phyloP scores from a whole-genome alignment of 2,888 invertebrate species.

The Acrobasis repandana region DNA sequence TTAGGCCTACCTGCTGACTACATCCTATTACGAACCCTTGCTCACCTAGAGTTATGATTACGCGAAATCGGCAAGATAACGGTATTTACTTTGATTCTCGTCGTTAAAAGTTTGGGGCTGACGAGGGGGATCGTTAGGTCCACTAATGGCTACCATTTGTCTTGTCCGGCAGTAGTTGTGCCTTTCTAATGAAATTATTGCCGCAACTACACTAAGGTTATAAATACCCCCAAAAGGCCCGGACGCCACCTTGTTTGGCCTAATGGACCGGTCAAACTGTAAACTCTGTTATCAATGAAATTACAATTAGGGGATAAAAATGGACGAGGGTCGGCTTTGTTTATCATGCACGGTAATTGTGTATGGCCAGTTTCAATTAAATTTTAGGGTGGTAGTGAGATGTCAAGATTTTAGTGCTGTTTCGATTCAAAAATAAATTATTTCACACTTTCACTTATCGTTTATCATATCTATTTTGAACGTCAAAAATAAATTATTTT shows the following conservation, averaged over 20 bases:
- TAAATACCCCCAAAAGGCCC: slow-evolving; percentile 78
- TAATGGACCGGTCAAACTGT: slow-evolving; percentile 84
- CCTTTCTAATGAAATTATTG: slow-evolving; percentile 84
- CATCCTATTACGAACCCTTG: slow-evolving; percentile 70
- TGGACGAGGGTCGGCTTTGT: slow-evolving; percentile 70
- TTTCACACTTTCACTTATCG: too few species aligned
- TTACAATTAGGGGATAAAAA: slow-evolving; percentile 81
- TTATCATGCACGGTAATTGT: slow-evolving; percentile 53
- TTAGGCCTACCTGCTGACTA: slow-evolving; percentile 60
- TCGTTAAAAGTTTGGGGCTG: slow-evolving; percentile 82
- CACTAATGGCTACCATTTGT: slow-evolving; percentile 83
- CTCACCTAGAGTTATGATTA: slow-evolving; percentile 71
- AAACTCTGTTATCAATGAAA: slow-evolving; percentile 83
- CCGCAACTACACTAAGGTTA: slow-evolving; percentile 82
- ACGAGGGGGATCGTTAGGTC: slow-evolving; percentile 80
- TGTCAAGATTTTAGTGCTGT: slow-evolving; percentile 8
- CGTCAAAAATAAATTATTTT: too few species aligned
- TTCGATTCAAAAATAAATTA: too few species aligned
- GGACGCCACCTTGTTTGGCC: slow-evolving; percentile 80
- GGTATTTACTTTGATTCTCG: slow-evolving; percentile 83
- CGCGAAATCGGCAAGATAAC: slow-evolving; percentile 80
- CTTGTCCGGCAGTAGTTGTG: slow-evolving; percentile 82
- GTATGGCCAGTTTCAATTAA: slow-evolving; percentile 32
- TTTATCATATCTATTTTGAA: too few species aligned
- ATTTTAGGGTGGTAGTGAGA: slow-evolving; percentile 26